A percentile compares a stretch with the other conserved stretches of the same genome.
Evolutionary conservation across 2,113 vertebrate species (phyloP).

Genomic region (Verasper variegatus): DNA sequence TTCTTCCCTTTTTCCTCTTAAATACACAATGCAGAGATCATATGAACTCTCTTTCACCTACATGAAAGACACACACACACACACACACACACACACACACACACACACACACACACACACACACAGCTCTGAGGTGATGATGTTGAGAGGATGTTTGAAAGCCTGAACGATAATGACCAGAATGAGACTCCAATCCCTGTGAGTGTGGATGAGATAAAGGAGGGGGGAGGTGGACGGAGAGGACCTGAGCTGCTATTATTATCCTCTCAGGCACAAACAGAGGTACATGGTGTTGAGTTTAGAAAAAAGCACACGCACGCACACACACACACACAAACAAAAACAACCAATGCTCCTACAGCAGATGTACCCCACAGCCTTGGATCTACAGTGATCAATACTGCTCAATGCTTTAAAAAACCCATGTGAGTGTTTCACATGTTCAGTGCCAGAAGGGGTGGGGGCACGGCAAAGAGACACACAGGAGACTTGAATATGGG

Average conservation of each 20-base stretch:
- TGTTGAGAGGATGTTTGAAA: slow-evolving; percentile 43
- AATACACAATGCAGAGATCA: slow-evolving; percentile 17
- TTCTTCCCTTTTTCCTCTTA: slow-evolving; percentile 39
- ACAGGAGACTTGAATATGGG: slow-evolving; percentile 18
- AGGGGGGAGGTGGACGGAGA: slow-evolving; percentile 20
- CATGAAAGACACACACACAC: neutral
- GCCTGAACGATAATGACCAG: slow-evolving; percentile 54
- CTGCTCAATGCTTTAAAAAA: slow-evolving; percentile 43
- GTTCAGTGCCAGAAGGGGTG: slow-evolving; percentile 57
- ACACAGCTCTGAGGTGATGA: slow-evolving; percentile 29
- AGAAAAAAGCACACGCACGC: neutral
- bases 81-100: slow-evolving; percentile 16
- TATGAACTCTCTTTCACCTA: neutral
- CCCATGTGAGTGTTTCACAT: slow-evolving; percentile 66
- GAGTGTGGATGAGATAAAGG: slow-evolving; percentile 26
- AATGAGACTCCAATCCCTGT: slow-evolving; percentile 41
- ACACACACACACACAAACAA: neutral
- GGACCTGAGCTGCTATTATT: slow-evolving; percentile 65
- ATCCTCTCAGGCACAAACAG: slow-evolving; percentile 57
- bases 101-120: slow-evolving; percentile 17
- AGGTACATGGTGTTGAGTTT: slow-evolving; percentile 36
- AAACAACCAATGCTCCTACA: slow-evolving; percentile 30
- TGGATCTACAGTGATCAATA: slow-evolving; percentile 68
- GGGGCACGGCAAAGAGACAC: slow-evolving; percentile 20
- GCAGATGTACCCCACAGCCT: slow-evolving; percentile 61